Evolutionary conservation across 1,140 invertebrate species (phyloP).

Genomic region (Glossosoma conforme): DNA sequence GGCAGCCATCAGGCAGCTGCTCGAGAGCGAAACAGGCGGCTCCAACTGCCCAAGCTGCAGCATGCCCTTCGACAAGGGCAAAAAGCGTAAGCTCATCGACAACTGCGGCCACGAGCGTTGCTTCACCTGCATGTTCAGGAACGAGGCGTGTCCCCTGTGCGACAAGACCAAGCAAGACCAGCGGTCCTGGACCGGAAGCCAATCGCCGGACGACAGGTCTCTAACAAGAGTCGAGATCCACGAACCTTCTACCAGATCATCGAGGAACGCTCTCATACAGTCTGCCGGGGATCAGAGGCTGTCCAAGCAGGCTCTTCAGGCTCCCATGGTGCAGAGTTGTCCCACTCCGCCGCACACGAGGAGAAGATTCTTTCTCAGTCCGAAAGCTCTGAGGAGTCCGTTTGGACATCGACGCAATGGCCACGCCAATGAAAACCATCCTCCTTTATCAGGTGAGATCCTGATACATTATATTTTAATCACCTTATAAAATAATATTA

Average conservation of each 20-base stretch:
- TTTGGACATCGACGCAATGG: slow-evolving; percentile 52
- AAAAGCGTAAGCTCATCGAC: slow-evolving; percentile 89
- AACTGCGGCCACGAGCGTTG: slow-evolving; percentile 91
- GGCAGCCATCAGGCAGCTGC: slow-evolving; percentile 27
- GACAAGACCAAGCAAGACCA: slow-evolving; percentile 37
- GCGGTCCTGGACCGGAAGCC: slow-evolving; percentile 41
- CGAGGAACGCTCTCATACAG: slow-evolving; percentile 14
- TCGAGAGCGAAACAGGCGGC: slow-evolving; percentile 43
- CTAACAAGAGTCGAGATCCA: slow-evolving; percentile 32
- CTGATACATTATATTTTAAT: too few relatives aligned
- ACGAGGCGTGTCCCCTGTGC: slow-evolving; percentile 86
- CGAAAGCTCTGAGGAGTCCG: slow-evolving; percentile 69
- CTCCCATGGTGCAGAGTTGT: slow-evolving; percentile 57
- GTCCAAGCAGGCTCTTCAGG: slow-evolving; percentile 46
- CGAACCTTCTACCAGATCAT: slow-evolving; percentile 17
- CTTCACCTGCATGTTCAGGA: slow-evolving; percentile 89
- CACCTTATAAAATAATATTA: too few relatives aligned
- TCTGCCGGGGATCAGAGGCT: slow-evolving; percentile 40
- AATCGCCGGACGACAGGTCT: slow-evolving; percentile 33
- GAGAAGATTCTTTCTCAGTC: slow-evolving; percentile 73
- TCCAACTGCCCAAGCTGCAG: slow-evolving; percentile 75
- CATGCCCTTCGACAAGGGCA: slow-evolving; percentile 92
- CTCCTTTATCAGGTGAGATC: slow-evolving; percentile 64
- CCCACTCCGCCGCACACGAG: slow-evolving; percentile 75
- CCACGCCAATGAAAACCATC: slow-evolving; percentile 44